These are phyloP conservation scores for Cotesia vestalis DNA, from an alignment of 1,140 invertebrate species.

Conservation along the genomic window DNA sequence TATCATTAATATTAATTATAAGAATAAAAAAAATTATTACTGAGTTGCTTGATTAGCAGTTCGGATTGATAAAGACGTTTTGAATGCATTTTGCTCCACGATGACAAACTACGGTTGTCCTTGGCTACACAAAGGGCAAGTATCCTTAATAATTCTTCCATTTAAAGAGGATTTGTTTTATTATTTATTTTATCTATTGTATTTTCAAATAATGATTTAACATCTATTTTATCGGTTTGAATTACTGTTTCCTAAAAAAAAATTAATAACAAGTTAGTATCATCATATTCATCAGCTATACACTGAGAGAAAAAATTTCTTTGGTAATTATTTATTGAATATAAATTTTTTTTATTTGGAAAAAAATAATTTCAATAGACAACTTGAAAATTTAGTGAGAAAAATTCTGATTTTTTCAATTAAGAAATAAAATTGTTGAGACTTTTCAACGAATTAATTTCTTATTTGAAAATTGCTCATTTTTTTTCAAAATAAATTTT, in stretches of 20 bases:
- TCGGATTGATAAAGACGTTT: conserved; percentile 66
- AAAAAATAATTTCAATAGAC: too few relatives aligned
- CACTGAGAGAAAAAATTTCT: too few relatives aligned
- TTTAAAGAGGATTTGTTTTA: conserved; percentile 55
- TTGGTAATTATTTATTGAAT: too few relatives aligned
- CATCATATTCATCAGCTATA: too few relatives aligned
- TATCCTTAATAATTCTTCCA: conserved; percentile 61
- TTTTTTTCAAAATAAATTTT: too few relatives aligned
- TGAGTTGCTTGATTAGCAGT: conserved; percentile 63
- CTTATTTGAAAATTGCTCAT: too few relatives aligned
- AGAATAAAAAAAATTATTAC: conserved; percentile 52
- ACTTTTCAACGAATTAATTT: neutral
- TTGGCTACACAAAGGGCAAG: conserved; percentile 63
- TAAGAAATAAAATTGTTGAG: neutral
- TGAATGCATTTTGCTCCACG: conserved; percentile 67
- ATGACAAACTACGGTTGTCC: conserved; percentile 64
- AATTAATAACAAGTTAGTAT: neutral
- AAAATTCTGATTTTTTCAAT: conserved; percentile 6
- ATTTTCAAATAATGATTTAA: conserved; percentile 60
- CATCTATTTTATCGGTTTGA: conserved; percentile 58
- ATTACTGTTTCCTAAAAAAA: conserved; percentile 55
- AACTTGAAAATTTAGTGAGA: too few relatives aligned
- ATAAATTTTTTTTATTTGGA: too few relatives aligned
- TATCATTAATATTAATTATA: neutral
- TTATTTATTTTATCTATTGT: conserved; percentile 60